Evolutionary conservation across 2,888 invertebrate species (phyloP), one percentile per base, ranked within the genome.

Genomic region (Drosophila lutescens): DNA sequence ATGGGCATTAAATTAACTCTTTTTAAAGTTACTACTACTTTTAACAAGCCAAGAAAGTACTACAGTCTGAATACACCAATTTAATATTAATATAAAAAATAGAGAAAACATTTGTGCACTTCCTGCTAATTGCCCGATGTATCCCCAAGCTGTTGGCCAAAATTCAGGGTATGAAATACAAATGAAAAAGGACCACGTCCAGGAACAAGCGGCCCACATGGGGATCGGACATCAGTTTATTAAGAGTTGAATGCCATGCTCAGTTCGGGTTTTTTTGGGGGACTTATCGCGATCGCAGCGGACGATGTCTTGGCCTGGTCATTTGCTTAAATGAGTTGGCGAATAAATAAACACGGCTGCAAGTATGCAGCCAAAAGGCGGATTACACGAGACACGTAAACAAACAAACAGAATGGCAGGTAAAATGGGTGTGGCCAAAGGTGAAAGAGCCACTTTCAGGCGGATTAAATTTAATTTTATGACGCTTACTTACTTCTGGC

Each of bases 271-370:
- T 12, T 34, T 34, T 5, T 61, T 55, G 63, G 44, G 51, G 50
- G 63, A 65, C 62, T 76, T 71, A 86, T 88, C 80, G 80, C 83
- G 83, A 83, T 86, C 76, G 62, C 55, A 61, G 50, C 53, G 74
- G 49, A 53, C 77, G 65, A 50, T 69, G 74, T 85, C 67, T 76
- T 82, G 86, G 79, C 77, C 81, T 76, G 86, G 88, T 76, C 80
- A 88, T 86, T 88, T 86, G 80, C 82, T 62, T 66, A 86, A 88
- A 88, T 83, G 88, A 83, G 88, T 86, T 88, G 88, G 88, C 88
- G 88, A 74, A 73, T 73, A 71, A 53, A 63, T 53, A 66, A 53
- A 9, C 47, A 30, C 36, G 38, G 66, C 79, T 75, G 76, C 30
- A 47, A 44, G 44, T 44, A 4, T 15, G 46, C 65, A 66, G 59